phyloP scores from a whole-genome alignment of 1,140 invertebrate genomes.

The Helicoverpa armigera region DNA sequence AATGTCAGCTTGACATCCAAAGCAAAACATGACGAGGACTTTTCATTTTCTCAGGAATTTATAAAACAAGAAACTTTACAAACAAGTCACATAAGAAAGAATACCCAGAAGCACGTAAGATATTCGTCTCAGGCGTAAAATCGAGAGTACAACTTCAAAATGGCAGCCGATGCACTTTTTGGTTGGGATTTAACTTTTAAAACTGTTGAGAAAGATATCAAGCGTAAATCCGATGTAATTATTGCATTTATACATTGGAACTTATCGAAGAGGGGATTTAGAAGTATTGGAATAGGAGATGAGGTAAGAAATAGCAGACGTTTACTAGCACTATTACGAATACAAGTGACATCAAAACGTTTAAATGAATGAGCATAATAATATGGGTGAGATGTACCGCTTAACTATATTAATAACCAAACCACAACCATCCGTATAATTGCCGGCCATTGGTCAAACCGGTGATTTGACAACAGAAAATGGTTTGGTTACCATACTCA shows the following conservation, averaged over 20 bases:
- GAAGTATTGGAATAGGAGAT: constrained; percentile 91
- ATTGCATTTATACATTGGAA: constrained; percentile 91
- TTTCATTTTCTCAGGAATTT: constrained; percentile 32
- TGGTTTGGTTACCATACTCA: no score
- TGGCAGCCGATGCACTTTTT: constrained; percentile 86
- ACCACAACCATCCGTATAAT: no score
- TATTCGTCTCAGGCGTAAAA: neutral
- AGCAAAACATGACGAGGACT: constrained; percentile 52
- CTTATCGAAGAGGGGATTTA: constrained; percentile 90
- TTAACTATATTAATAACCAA: no score
- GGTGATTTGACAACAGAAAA: no score
- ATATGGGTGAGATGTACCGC: no score
- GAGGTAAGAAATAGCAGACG: constrained; percentile 80
- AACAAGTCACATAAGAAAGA: constrained; percentile 12
- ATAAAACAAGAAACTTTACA: constrained; percentile 18
- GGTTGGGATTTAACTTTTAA: constrained; percentile 92
- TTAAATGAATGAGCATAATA: no score
- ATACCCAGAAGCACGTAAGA: neutral
- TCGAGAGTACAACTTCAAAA: constrained; percentile 51
- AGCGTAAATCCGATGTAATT: constrained; percentile 90
- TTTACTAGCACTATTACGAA: no score
- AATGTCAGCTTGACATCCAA: constrained; percentile 24
- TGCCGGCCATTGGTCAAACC: no score
- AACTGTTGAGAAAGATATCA: constrained; percentile 88
- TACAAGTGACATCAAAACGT: no score